Conservation (phyloP, 1,140 invertebrate species). For the Sinella curviseta region DNA sequence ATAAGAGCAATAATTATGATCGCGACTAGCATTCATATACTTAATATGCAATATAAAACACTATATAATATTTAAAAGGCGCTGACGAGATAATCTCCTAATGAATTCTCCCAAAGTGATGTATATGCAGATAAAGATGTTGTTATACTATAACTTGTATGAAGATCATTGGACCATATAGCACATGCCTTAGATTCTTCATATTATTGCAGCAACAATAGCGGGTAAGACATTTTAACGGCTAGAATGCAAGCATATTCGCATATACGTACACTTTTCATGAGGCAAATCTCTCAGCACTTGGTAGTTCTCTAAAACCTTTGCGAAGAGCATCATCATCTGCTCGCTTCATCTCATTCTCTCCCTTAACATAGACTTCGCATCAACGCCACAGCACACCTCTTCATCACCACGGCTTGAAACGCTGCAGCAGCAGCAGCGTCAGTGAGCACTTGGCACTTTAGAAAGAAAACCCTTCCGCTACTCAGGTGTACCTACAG, state of each 20-base stretch:
- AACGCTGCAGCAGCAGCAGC: background rate
- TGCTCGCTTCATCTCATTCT: background rate
- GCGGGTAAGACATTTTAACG: background rate
- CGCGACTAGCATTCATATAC: too few relatives aligned
- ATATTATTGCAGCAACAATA: background rate
- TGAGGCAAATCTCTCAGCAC: background rate
- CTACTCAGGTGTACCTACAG: background rate
- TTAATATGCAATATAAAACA: too few relatives aligned
- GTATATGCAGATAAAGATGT: background rate
- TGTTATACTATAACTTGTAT: too few relatives aligned
- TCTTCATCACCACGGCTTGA: background rate
- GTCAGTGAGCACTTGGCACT: background rate
- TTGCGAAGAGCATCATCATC: too few relatives aligned
- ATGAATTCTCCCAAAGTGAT: too few relatives aligned
- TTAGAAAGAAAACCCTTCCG: conserved; percentile 1
- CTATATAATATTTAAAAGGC: too few relatives aligned
- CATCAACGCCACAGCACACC: background rate
- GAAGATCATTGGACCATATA: background rate
- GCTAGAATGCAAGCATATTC: background rate
- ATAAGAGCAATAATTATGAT: too few relatives aligned
- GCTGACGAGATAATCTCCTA: too few relatives aligned
- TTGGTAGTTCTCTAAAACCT: too few relatives aligned
- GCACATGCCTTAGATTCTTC: background rate
- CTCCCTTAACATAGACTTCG: background rate
- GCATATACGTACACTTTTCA: too few relatives aligned